phyloP scores from a whole-genome alignment of 2,113 vertebrate genomes.

The Eudorcas thomsonii region DNA sequence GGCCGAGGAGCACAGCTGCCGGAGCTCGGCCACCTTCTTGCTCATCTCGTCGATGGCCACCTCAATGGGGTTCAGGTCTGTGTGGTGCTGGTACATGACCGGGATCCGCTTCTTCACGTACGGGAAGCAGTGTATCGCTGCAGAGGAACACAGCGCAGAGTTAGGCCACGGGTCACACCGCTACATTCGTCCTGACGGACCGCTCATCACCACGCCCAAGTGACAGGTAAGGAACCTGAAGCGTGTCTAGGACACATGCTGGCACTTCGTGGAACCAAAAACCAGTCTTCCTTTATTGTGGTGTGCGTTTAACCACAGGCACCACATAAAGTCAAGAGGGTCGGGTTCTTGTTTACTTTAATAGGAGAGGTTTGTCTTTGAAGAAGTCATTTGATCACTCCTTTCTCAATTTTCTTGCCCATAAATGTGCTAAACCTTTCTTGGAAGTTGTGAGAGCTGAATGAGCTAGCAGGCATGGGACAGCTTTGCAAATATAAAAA shows the following conservation, averaged over 20 bases:
- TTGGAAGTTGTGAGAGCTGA: not conserved
- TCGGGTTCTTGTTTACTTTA: not conserved
- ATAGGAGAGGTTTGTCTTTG: not conserved
- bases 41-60: slow-evolving; percentile 99
- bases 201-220: no score
- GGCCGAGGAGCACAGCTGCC: slow-evolving; percentile 91
- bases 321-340: not conserved
- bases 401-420: not conserved
- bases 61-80: slow-evolving; percentile 97
- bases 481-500: not conserved
- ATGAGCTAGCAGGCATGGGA: not conserved
- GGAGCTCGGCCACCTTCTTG: slow-evolving; percentile 94
- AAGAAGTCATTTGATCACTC: not conserved
- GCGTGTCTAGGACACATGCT: not conserved
- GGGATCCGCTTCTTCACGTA: slow-evolving; percentile 98
- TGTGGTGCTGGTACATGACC: slow-evolving; percentile 98
- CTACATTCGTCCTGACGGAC: not conserved
- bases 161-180: rapidly evolving
- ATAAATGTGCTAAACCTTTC: not conserved
- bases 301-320: not conserved
- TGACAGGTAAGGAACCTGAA: not conserved
- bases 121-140: slow-evolving; percentile 97
- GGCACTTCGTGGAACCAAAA: not conserved
- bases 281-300: not conserved
- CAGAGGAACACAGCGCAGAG: not conserved